Evolutionary conservation across 92 coral and sea anemone genomes (phyloP), one percentile per base, ranked within the genome.

Genomic region (Phymanthus crucifer): DNA sequence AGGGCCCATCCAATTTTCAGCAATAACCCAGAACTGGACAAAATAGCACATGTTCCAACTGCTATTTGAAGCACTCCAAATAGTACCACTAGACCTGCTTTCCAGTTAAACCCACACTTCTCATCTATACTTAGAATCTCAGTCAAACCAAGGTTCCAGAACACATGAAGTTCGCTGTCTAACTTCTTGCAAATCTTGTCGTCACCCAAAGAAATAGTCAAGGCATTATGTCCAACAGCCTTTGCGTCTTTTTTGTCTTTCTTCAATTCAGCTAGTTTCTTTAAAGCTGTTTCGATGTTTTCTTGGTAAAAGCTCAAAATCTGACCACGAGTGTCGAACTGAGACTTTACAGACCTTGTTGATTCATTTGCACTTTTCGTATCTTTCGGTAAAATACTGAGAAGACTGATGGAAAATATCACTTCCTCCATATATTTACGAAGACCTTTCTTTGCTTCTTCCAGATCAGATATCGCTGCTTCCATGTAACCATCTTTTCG

Each of bases 1-100:
- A 76, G 70, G 13, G 32, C 80, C 70, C 16, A n/a, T 43, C 80
- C 80, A 76, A 57, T 47, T 5, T 76, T 66, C 36, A 52, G 8
- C 56, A 76, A 57, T 21, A 46, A n/a, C 26, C 80, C 80, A 34
- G 6, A 1, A 27, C 70, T 76, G 34, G 29, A 52, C 23, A 71
- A 71, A 76, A 46, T 11, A 26, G 5, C 7, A 66, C 56, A 18
- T 18, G 56, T 32, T 56, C 80, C 80, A 32, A 29, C 80, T 32
- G 68, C 80, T 23, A 76, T 76, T 33, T 76, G 80, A 1, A 76
- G 45, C 57, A 76, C 32, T 14, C 80, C 80, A 40, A 76, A 36
- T 56, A 7, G 2, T 21, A 56, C 18, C 19, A 76, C 80, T 31
- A 29, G 21, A 31, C 32, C 46, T 56, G 31, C 71, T 19, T 43